Evolutionary conservation across 2,888 invertebrate species (phyloP).

Genomic region (Calliphora vomitoria): DNA sequence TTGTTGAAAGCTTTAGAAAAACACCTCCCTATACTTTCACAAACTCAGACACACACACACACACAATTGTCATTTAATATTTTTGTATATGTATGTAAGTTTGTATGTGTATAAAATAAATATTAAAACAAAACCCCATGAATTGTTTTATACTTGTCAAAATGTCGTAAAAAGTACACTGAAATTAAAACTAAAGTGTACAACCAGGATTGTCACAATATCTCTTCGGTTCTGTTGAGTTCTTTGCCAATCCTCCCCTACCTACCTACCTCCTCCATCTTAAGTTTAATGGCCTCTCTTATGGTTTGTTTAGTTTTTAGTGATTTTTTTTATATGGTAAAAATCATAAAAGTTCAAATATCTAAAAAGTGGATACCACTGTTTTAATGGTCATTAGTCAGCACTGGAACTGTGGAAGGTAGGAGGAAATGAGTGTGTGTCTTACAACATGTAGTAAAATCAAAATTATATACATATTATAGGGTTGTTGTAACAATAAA

Average conservation of each 20-base stretch:
- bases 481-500: conserved; percentile 31
- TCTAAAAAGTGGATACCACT: conserved; percentile 54
- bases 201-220: conserved; percentile 49
- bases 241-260: neutral
- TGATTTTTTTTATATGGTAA: conserved; percentile 56
- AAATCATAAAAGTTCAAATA: conserved; percentile 68
- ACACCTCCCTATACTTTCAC: neutral
- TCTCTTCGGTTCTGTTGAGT: neutral
- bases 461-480: conserved; percentile 3
- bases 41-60: neutral
- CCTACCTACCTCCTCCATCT: neutral
- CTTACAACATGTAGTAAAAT: conserved; percentile 20
- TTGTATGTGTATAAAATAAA: neutral
- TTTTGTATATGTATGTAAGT: too few relatives aligned
- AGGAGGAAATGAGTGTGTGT: conserved; percentile 11
- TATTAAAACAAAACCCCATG: conserved; percentile 47
- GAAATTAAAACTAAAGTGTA: conserved; percentile 71
- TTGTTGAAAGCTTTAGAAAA: conserved; percentile 70
- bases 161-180: conserved; percentile 64
- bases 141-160: conserved; percentile 59
- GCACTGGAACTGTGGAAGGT: conserved; percentile 37
- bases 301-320: conserved; percentile 59
- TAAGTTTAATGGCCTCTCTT: conserved; percentile 7
- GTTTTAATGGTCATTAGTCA: conserved; percentile 73
- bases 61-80: conserved; percentile 37